Evolutionary conservation across 2,888 invertebrate genomes (phyloP), one percentile per base, ranked within the genome.

Genomic region (Apamea crenata): DNA sequence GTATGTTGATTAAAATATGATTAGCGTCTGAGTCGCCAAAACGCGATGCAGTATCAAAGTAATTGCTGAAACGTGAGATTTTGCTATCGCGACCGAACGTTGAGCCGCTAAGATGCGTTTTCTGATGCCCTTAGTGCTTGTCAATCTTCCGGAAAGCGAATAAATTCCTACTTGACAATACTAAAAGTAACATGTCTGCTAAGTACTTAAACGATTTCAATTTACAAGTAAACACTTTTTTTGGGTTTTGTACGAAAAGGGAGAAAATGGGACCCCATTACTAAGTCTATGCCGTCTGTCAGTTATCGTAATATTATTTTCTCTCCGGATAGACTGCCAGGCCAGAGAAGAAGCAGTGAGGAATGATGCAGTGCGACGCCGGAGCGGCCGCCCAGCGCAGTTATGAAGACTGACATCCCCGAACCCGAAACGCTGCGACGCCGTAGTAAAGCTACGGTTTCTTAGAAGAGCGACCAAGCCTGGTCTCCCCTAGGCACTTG

Each of bases 241-340:
- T 59, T 29, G 14, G 18, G 29, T 32, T 63, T 63, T 63, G 18
- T 32, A 32, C 63, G 8, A 18, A 63, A 63, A 29, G 7, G 7
- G 7, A 7, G 29, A 8, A 29, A 18, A 63, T 18, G 56, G 12
- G 12, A 59, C n/a, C 12, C 12, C n/a, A 59, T 59, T n/a, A 63
- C 18, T 32, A 63, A 63, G 36, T 36, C 36, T 36, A 18, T 16
- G 32, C 18, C 63, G 10, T 32, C 18, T 65, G 63, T 36, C 36
- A 65, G 21, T 65, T 65, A 6, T 36, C 36, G 25, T 65, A 65
- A 65, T 65, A 36, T 65, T 65, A 65, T 65, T 65, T 36, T 65
- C 65, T 65, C 65, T 65, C 65, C 65, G 65, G 25, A 65, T 65
- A 65, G 65, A 65, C 65, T 65, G 36, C 65, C 36, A 65, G 63